These are phyloP conservation scores for Prenolepis imparis DNA, from an alignment of 2,888 invertebrate species.

Conservation along the genomic window DNA sequence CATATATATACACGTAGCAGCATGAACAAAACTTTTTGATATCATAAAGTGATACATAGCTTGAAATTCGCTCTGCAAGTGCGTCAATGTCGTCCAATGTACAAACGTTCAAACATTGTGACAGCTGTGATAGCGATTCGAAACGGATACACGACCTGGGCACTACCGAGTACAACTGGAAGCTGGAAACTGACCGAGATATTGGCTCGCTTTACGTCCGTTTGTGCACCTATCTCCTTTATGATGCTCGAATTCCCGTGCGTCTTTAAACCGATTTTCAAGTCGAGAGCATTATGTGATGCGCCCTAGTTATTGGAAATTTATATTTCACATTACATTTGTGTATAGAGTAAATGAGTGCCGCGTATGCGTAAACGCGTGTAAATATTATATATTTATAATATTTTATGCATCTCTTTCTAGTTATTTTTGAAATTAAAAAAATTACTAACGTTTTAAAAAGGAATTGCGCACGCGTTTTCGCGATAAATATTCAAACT, in stretches of 20 bases:
- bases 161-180: slow-evolving; percentile 7
- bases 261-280: neutral
- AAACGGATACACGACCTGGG: slow-evolving; percentile 27
- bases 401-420: neutral
- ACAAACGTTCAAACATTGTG: slow-evolving; percentile 55
- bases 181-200: slow-evolving; percentile 51
- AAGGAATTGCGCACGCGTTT: neutral
- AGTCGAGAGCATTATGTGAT: neutral
- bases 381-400: slow-evolving; percentile 1
- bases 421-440: neutral
- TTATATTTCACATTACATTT: slow-evolving; percentile 14
- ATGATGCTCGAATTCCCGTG: slow-evolving; percentile 13
- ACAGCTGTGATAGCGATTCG: slow-evolving; percentile 48
- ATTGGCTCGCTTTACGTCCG: slow-evolving; percentile 45
- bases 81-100: slow-evolving; percentile 24
- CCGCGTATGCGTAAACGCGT: neutral
- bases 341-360: neutral
- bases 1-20: neutral
- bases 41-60: slow-evolving; percentile 25
- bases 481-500: neutral
- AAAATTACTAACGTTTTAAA: neutral
- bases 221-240: slow-evolving; percentile 32
- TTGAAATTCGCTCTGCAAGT: slow-evolving; percentile 52
- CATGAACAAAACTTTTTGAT: slow-evolving; percentile 47
- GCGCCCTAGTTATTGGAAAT: neutral